A percentile compares a stretch with the other conserved stretches of the same genome.
Evolutionary conservation across 1,140 invertebrate species (phyloP).

Genomic region (Drosophila pachea): DNA sequence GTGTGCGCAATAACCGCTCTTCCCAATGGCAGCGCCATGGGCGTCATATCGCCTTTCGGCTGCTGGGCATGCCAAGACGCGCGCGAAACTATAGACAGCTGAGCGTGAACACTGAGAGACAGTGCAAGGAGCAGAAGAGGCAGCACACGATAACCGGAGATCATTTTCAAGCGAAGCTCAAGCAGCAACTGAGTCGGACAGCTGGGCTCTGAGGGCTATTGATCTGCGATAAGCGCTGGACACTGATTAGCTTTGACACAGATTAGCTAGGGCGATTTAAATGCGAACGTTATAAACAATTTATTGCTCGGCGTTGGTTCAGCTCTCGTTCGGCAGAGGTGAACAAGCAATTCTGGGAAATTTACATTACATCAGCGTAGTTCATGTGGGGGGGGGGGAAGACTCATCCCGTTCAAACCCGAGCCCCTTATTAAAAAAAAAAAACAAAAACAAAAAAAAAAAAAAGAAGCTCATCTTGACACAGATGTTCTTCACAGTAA

Average conservation of each 20-base stretch:
- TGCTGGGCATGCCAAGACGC: slow-evolving; percentile 83
- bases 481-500: slow-evolving; percentile 72
- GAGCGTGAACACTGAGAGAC: slow-evolving; percentile 23
- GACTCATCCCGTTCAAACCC: slow-evolving; percentile 14
- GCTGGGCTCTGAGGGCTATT: slow-evolving; percentile 40
- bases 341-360: neutral
- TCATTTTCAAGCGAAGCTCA: slow-evolving; percentile 35
- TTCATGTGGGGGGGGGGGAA: neutral
- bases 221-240: slow-evolving; percentile 41
- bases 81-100: slow-evolving; percentile 52
- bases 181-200: slow-evolving; percentile 34
- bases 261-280: slow-evolving; percentile 38
- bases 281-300: slow-evolving; percentile 15
- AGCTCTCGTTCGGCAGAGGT: no score
- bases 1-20: slow-evolving; percentile 81
- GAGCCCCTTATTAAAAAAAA: no score
- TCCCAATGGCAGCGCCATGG: slow-evolving; percentile 78
- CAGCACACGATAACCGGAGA: slow-evolving; percentile 14
- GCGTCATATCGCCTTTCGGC: slow-evolving; percentile 71
- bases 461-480: slow-evolving; percentile 58
- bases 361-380: slow-evolving; percentile 14
- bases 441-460: neutral
- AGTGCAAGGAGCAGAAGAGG: slow-evolving; percentile 9
- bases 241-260: neutral
- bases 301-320: no score